Conservation (phyloP, 1,140 invertebrate genomes). For the Dendrolimus punctatus region DNA sequence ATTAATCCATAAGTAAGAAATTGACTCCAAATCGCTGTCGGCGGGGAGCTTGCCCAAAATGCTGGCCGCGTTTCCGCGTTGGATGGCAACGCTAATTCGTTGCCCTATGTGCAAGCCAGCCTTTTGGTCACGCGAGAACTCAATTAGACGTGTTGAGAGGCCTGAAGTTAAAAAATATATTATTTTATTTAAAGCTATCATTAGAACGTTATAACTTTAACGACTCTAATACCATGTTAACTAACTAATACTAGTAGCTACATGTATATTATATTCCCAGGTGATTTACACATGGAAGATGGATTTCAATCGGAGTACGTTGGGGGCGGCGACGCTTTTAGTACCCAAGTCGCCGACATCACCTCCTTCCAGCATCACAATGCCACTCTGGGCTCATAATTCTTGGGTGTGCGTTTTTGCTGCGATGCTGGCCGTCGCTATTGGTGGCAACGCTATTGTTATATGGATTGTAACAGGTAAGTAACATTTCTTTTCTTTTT, state of each 20-base stretch:
- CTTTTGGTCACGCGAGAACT: too few relatives aligned
- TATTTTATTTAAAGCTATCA: too few relatives aligned
- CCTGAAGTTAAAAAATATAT: too few relatives aligned
- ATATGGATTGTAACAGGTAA: slow-evolving; percentile 86
- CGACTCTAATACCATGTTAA: neutral
- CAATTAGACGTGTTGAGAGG: too few relatives aligned
- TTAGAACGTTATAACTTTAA: too few relatives aligned
- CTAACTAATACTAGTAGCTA: neutral
- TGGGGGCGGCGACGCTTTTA: slow-evolving; percentile 49
- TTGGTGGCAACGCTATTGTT: slow-evolving; percentile 87
- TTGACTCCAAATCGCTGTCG: too few relatives aligned
- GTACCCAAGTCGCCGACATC: slow-evolving; percentile 40
- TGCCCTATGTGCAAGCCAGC: too few relatives aligned
- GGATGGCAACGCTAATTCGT: too few relatives aligned
- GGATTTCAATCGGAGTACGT: slow-evolving; percentile 60
- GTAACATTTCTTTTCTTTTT: neutral
- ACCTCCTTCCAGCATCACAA: slow-evolving; percentile 27
- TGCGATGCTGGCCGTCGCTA: slow-evolving; percentile 84
- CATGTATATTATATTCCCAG: slow-evolving; percentile 22
- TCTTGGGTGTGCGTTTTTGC: slow-evolving; percentile 81
- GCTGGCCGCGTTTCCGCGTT: too few relatives aligned
- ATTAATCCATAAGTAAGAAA: too few relatives aligned
- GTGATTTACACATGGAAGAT: slow-evolving; percentile 66
- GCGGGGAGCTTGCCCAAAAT: too few relatives aligned
- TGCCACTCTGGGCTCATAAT: slow-evolving; percentile 77